Conservation (phyloP, 1,140 invertebrate species). For the Neuroterus valhalla region DNA sequence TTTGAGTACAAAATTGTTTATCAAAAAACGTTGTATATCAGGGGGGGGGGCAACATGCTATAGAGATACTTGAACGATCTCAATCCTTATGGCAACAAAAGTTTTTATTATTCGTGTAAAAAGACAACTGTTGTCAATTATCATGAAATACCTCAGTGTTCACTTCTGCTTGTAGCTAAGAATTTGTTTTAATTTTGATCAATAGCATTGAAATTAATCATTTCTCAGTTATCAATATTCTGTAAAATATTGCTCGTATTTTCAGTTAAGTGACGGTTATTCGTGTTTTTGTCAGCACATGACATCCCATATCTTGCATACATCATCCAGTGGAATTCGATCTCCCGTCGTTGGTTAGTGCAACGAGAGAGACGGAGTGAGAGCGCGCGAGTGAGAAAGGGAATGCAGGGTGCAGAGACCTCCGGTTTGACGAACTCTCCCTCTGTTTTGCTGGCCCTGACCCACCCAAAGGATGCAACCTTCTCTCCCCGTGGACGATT, state of each 20-base stretch:
- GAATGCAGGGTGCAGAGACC: slow-evolving; percentile 58
- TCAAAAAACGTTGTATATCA: too few species aligned
- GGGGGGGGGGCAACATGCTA: too few species aligned
- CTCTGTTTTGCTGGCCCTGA: slow-evolving; percentile 63
- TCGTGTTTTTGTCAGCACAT: not conserved
- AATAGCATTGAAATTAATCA: too few species aligned
- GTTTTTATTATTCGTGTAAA: too few species aligned
- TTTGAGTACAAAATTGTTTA: too few species aligned
- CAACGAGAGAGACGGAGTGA: slow-evolving; percentile 15
- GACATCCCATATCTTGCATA: slow-evolving; percentile 19
- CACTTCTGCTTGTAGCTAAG: too few species aligned
- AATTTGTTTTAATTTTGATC: too few species aligned
- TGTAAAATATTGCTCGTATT: slow-evolving; percentile 21
- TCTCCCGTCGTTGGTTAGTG: slow-evolving; percentile 30
- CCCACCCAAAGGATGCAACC: slow-evolving; percentile 73
- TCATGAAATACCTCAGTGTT: too few species aligned
- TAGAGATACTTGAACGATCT: too few species aligned
- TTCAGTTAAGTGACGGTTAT: slow-evolving; percentile 4
- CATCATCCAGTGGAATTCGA: slow-evolving; percentile 34
- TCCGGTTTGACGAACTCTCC: slow-evolving; percentile 65
- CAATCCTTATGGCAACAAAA: too few species aligned
- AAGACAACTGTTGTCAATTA: too few species aligned
- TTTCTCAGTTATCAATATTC: too few species aligned
- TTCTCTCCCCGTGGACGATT: slow-evolving; percentile 39
- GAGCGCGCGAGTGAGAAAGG: slow-evolving; percentile 12